These are phyloP conservation scores for Lutraria lutraria DNA, from an alignment of 2,888 invertebrate species.

Conservation along the genomic window DNA sequence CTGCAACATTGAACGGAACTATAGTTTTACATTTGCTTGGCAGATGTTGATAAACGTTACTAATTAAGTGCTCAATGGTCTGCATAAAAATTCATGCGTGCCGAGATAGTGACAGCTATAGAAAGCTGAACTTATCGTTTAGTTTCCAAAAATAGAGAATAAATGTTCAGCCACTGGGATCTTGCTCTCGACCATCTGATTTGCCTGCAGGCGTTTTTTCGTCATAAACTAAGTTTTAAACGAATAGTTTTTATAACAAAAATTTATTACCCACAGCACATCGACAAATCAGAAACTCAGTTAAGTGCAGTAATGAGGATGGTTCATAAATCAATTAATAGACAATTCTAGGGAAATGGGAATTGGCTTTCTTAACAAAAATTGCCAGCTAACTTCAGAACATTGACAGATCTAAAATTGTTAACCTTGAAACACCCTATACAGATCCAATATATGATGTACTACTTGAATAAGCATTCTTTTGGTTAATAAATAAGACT, in stretches of 20 bases:
- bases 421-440: background rate
- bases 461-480: background rate
- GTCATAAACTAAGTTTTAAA: background rate
- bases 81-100: too few relatives aligned
- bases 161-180: too few relatives aligned
- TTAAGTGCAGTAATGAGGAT: background rate
- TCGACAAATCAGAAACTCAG: background rate
- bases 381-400: background rate
- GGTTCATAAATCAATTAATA: background rate
- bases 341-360: background rate
- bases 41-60: too few relatives aligned
- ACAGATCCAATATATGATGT: background rate
- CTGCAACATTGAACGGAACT: too few relatives aligned
- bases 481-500: background rate
- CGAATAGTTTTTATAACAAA: background rate
- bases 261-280: background rate
- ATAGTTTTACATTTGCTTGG: too few relatives aligned
- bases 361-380: background rate
- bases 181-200: too few relatives aligned
- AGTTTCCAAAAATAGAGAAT: too few relatives aligned
- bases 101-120: too few relatives aligned
- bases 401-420: background rate
- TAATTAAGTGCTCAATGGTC: too few relatives aligned
- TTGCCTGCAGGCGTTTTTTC: too few relatives aligned
- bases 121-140: too few relatives aligned